phyloP scores from a whole-genome alignment of 2,113 vertebrate species.

The Lasiurus cinereus region DNA sequence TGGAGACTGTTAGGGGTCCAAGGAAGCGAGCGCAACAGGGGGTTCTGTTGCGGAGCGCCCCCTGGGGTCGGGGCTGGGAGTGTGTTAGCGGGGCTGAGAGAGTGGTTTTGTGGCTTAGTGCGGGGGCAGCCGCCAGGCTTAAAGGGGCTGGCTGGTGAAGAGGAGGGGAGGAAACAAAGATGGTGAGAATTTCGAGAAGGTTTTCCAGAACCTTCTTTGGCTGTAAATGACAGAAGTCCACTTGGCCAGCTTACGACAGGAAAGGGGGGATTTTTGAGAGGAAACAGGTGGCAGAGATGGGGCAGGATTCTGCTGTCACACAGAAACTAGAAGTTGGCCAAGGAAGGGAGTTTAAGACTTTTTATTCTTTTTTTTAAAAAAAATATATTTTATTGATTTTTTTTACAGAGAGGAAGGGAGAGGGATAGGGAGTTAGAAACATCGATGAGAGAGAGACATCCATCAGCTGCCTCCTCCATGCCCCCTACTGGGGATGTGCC shows the following conservation, averaged over 20 bases:
- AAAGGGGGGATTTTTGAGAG: not conserved
- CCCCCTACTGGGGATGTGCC: too few relatives aligned
- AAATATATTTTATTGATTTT: too few relatives aligned
- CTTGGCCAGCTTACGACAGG: not conserved
- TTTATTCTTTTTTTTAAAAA: not conserved
- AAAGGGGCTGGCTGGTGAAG: too few relatives aligned
- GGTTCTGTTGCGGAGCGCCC: not conserved
- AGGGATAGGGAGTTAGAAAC: too few relatives aligned
- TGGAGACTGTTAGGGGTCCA: not conserved
- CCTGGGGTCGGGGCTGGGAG: accelerated
- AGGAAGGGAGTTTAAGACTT: not conserved
- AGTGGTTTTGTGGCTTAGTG: accelerated
- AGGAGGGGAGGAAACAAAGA: not conserved
- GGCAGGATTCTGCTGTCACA: not conserved
- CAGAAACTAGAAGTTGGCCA: not conserved
- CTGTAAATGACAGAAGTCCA: not conserved
- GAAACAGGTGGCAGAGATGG: not conserved
- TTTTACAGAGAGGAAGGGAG: too few relatives aligned
- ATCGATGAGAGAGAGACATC: too few relatives aligned
- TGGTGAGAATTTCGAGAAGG: not conserved
- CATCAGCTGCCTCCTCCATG: too few relatives aligned
- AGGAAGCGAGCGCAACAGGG: not conserved
- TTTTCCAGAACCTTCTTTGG: not conserved
- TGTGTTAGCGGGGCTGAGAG: accelerated
- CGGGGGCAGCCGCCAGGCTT: not conserved